Percentiles rank a stretch among this genome's conserved stretches.
These are phyloP conservation scores for Pantherophis guttatus DNA, from an alignment of 2,113 vertebrate species.

Conservation along the genomic window DNA sequence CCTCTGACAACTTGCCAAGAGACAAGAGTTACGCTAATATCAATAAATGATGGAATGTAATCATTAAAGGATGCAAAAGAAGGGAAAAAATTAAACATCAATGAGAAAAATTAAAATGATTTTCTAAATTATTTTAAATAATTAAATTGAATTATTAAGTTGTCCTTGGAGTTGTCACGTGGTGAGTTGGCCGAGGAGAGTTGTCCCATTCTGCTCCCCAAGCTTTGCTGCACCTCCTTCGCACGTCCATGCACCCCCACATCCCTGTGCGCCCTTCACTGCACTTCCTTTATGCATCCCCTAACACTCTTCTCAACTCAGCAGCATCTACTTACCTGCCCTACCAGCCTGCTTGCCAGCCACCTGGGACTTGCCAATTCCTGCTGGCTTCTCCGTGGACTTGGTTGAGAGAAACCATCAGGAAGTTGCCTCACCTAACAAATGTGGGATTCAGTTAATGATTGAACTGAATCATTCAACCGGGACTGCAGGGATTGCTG, in stretches of 20 bases:
- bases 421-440: neutral
- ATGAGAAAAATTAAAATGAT: neutral
- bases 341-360: neutral
- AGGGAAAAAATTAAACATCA: neutral
- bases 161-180: neutral
- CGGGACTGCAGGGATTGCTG: neutral
- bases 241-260: neutral
- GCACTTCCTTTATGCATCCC: neutral
- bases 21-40: neutral
- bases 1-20: neutral
- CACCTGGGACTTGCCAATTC: neutral
- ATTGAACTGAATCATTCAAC: neutral
- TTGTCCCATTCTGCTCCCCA: neutral
- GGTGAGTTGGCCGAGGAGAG: neutral
- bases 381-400: neutral
- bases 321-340: neutral
- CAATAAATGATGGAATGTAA: neutral
- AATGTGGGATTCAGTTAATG: neutral
- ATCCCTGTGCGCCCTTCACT: neutral
- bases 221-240: neutral
- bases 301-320: neutral
- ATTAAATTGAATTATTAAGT: neutral
- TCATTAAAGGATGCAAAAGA: neutral
- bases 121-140: neutral
- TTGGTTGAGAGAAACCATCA: neutral